phyloP scores from a whole-genome alignment of 2,113 vertebrate genomes.

The Cyprinodon tularosa region DNA sequence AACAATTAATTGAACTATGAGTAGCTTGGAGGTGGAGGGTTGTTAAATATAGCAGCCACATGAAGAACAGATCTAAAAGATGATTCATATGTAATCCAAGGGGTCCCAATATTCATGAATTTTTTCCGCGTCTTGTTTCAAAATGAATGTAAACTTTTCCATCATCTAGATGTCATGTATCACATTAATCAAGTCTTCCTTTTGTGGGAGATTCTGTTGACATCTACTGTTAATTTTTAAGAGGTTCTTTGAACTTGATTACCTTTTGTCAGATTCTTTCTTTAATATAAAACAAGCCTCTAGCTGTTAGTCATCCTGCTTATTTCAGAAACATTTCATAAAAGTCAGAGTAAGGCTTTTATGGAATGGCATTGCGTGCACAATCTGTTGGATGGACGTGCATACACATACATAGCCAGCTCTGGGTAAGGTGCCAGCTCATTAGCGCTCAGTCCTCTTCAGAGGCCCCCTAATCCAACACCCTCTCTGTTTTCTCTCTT shows the following conservation, averaged over 20 bases:
- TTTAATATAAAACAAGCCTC: not conserved
- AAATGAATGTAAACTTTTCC: too few relatives aligned
- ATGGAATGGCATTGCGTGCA: constrained; percentile 47
- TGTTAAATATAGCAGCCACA: too few relatives aligned
- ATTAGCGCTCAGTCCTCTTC: constrained; percentile 67
- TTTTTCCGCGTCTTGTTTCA: too few relatives aligned
- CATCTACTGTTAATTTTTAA: too few relatives aligned
- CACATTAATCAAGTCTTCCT: too few relatives aligned
- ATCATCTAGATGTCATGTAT: too few relatives aligned
- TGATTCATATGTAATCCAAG: too few relatives aligned
- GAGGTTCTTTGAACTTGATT: not conserved
- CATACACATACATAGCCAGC: constrained; percentile 32
- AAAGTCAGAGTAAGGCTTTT: constrained; percentile 30
- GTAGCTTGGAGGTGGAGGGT: too few relatives aligned
- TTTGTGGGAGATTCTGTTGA: too few relatives aligned
- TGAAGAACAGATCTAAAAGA: too few relatives aligned
- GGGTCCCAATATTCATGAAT: too few relatives aligned
- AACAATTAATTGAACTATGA: too few relatives aligned
- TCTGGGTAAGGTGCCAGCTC: constrained; percentile 72
- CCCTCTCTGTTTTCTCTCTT: constrained; percentile 51
- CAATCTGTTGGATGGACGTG: constrained; percentile 20
- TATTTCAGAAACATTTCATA: constrained; percentile 19
- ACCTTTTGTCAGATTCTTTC: not conserved
- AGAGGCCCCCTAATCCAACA: constrained; percentile 71
- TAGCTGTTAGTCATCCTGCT: constrained; percentile 3